These are phyloP conservation scores for Yoshiicerus persimilis DNA, from an alignment of 1,140 invertebrate genomes.

Conservation along the genomic window DNA sequence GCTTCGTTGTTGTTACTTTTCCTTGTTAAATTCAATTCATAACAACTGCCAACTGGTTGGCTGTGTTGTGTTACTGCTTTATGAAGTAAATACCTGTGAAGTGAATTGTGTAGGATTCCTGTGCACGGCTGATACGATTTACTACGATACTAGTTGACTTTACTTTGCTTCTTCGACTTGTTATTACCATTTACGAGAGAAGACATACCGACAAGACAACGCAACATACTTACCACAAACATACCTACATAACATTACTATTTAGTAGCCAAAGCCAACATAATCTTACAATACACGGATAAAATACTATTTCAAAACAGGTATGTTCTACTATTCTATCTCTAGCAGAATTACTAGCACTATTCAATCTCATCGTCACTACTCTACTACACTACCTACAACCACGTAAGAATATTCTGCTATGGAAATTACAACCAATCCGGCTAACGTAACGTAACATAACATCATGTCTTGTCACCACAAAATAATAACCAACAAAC, in stretches of 20 bases:
- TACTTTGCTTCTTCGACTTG: background rate
- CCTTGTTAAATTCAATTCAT: slow-evolving; percentile 1
- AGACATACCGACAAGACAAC: background rate
- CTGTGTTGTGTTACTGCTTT: background rate
- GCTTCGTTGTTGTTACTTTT: background rate
- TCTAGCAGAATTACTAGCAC: background rate
- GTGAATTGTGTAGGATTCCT: background rate
- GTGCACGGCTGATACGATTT: no score
- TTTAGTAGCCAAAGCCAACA: background rate
- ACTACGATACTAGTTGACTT: no score
- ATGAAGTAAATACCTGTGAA: background rate
- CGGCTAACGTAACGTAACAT: background rate
- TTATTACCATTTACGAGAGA: background rate
- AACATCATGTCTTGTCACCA: background rate
- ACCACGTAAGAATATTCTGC: background rate
- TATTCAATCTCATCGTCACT: background rate
- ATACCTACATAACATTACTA: background rate
- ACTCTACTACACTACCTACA: background rate
- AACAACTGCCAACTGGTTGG: background rate
- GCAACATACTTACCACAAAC: background rate
- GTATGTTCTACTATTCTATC: background rate
- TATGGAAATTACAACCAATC: background rate
- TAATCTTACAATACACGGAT: background rate
- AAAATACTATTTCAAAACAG: background rate
- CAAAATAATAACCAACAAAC: background rate